phyloP scores from a whole-genome alignment of 2,113 vertebrate species.

The Coturnix japonica region DNA sequence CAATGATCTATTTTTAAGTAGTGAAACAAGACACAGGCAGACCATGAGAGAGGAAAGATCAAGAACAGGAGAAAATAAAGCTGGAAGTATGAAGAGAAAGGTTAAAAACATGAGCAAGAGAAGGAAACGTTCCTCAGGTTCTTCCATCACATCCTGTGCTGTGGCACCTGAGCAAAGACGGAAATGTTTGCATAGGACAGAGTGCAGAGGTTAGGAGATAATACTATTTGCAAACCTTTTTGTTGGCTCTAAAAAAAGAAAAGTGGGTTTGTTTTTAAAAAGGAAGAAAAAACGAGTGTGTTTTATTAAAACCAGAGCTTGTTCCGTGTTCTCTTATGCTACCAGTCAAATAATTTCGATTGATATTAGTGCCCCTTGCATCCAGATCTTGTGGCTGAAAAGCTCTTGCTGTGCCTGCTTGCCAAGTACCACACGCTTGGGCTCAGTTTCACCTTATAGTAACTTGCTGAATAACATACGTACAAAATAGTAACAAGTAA shows the following conservation, averaged over 20 bases:
- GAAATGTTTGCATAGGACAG: background rate
- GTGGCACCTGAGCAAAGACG: background rate
- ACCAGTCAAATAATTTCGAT: background rate
- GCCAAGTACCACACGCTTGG: rapidly evolving
- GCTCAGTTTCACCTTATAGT: background rate
- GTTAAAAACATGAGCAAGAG: slow-evolving; percentile 38
- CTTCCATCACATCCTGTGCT: slow-evolving; percentile 8
- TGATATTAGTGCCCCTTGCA: background rate
- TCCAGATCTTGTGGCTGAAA: background rate
- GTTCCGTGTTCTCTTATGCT: background rate
- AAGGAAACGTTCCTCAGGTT: slow-evolving; percentile 33
- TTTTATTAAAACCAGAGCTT: background rate
- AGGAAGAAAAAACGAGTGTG: background rate
- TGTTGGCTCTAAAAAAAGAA: background rate
- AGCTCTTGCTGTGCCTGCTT: rapidly evolving
- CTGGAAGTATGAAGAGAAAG: background rate
- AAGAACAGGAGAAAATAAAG: slow-evolving; percentile 31
- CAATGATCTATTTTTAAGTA: slow-evolving; percentile 43
- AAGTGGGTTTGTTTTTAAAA: background rate
- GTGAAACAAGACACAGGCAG: background rate
- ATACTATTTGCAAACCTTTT: background rate
- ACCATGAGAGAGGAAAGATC: slow-evolving; percentile 46
- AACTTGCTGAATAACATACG: background rate
- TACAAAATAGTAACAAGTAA: slow-evolving; percentile 5
- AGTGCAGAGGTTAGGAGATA: background rate